phyloP scores from a whole-genome alignment of 2,888 invertebrate genomes.

The Copidosoma aretas region DNA sequence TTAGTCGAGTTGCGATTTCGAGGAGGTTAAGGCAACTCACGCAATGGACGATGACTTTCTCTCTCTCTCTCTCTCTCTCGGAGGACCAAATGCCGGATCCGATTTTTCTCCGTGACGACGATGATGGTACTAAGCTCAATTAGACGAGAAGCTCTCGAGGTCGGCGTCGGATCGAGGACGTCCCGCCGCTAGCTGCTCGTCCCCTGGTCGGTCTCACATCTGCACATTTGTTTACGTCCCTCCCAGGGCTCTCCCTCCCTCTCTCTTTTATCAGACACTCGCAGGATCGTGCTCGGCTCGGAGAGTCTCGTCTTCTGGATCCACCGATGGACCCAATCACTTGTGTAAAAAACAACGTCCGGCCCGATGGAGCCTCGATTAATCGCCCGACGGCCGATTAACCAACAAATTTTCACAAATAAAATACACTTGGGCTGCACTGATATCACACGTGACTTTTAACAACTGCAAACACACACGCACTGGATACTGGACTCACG shows the following conservation, averaged over 20 bases:
- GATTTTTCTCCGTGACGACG: no score
- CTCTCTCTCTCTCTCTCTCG: not conserved
- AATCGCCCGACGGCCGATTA: not conserved
- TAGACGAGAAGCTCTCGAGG: not conserved
- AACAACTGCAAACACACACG: not conserved
- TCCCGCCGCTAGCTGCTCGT: not conserved
- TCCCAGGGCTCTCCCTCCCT: not conserved
- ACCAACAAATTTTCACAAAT: slow-evolving; percentile 3
- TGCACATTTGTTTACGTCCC: not conserved
- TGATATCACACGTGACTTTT: not conserved
- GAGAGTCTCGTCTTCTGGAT: not conserved
- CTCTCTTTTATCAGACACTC: not conserved
- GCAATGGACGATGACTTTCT: not conserved
- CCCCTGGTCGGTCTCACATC: not conserved
- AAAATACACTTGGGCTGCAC: not conserved
- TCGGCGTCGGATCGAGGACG: not conserved
- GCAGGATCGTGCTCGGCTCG: not conserved
- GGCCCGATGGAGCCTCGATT: not conserved
- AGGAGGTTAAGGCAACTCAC: not conserved
- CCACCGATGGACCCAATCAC: not conserved
- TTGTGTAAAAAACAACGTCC: not conserved
- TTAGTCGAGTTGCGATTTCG: no score
- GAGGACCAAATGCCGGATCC: not conserved
- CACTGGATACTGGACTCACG: no score
- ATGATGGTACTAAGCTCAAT: no score